Evolutionary conservation across 2,888 invertebrate genomes (phyloP), one percentile per base, ranked within the genome.

Genomic region (Amblyteles armatorius): DNA sequence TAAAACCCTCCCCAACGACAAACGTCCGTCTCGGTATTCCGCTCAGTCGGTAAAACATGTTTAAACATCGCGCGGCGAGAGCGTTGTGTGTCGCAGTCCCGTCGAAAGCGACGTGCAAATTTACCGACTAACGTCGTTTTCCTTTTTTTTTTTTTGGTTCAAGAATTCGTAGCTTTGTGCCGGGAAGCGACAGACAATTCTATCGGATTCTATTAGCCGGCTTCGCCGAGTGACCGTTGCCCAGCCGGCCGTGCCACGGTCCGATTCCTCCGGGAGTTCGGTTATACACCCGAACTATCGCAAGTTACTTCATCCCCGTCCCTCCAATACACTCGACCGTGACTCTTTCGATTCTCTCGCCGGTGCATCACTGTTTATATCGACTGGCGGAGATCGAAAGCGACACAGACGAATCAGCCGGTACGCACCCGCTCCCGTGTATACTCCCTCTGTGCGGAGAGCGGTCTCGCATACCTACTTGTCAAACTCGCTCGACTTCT

Each of bases 401-500:
- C 33, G 63, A 76, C 44, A 73, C 40, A 57, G 73, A 57, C 74
- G 74, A 76, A 65, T 65, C 50, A 48, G 65, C 65, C 33, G 33
- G 65, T 22, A 76, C 65, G 74, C 74, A 50, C 63, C 19, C 26
- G n/a, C 29, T 65, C 33, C 33, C 33, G 26, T 63, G 48, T 26
- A 19, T 26, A 40, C 22, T 26, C 40, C 44, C n/a, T 11, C 60
- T 44, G n/a, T 26, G 16, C 52, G 16, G 52, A 60, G n/a, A 48
- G 60, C 74, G 44, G 29, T 76, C 65, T 16, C 33, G 50, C 63
- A 76, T 76, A 76, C 74, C 74, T 76, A 76, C 74, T 76, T 76
- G 74, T 76, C 74, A 76, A 76, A 76, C 65, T 65, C 74, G 65
- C 65, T 65, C 74, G 74, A 76, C 48, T 76, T 76, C 74, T 76